These are phyloP conservation scores for Cichlasoma orientale DNA, from an alignment of 2,797 vertebrate genomes.

Conservation along the genomic window DNA sequence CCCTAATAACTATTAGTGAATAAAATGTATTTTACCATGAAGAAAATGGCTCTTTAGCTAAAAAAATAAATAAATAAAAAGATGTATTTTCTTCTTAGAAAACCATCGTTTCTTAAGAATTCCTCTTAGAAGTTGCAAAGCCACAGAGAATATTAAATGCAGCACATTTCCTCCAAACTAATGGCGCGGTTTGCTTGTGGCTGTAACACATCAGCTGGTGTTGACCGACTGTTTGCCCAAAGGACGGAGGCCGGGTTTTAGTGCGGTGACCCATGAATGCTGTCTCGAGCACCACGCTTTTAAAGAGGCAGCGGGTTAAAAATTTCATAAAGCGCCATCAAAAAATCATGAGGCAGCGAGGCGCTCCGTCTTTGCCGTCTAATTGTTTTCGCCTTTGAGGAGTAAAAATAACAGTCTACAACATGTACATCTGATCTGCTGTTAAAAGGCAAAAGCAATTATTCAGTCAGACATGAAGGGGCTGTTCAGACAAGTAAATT, in stretches of 20 bases:
- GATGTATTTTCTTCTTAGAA: constrained; percentile 41
- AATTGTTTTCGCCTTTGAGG: constrained; percentile 63
- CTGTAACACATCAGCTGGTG: constrained; percentile 44
- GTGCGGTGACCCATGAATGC: constrained; percentile 66
- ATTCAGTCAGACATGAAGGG: constrained; percentile 32
- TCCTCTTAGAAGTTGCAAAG: constrained; percentile 18
- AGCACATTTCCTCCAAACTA: constrained; percentile 36
- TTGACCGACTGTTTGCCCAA: constrained; percentile 67
- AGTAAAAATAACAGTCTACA: constrained; percentile 62
- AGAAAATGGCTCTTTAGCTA: constrained; percentile 22
- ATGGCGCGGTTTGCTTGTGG: constrained; percentile 46
- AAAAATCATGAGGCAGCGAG: constrained; percentile 71
- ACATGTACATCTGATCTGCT: constrained; percentile 56
- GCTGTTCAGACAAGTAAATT: constrained; percentile 33
- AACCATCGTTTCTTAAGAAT: constrained; percentile 36
- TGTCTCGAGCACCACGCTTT: constrained; percentile 51
- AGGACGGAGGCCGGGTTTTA: constrained; percentile 67
- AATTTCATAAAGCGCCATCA: constrained; percentile 78
- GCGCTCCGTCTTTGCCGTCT: constrained; percentile 44
- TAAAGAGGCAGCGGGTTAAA: constrained; percentile 70
- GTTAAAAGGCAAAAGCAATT: constrained; percentile 51
- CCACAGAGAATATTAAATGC: constrained; percentile 44
- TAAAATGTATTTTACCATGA: constrained; percentile 28
- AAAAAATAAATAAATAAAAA: neutral
- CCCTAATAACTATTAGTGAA: constrained; percentile 62